Percentiles rank a stretch among this genome's conserved stretches.
Conservation (phyloP, 1,140 invertebrate genomes). For the Aphelinus atriplicis region DNA sequence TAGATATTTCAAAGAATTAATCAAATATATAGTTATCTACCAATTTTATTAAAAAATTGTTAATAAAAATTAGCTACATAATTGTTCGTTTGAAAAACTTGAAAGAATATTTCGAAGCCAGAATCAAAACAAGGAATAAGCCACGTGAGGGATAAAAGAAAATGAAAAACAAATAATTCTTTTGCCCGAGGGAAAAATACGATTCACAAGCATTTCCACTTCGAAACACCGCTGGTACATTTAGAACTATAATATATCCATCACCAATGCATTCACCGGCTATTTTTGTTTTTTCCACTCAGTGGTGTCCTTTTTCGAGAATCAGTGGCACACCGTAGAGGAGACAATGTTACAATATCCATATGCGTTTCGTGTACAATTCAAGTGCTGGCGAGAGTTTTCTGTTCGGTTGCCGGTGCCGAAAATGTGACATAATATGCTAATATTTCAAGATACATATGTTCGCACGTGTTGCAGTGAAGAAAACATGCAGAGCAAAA, state of each 20-base stretch:
- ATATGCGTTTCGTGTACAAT: constrained; percentile 4
- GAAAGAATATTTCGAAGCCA: constrained; percentile 7
- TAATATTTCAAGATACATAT: constrained; percentile 15
- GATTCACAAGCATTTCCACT: constrained; percentile 20
- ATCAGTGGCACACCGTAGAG: constrained; percentile 36
- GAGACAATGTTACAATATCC: constrained; percentile 46
- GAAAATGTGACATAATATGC: constrained; percentile 11
- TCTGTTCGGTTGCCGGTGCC: constrained; percentile 3
- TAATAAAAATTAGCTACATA: too few species aligned
- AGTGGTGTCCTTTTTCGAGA: neutral
- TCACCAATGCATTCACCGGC: constrained; percentile 50
- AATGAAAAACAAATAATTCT: constrained; percentile 4
- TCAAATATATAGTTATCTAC: too few species aligned
- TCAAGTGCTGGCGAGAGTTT: constrained; percentile 7
- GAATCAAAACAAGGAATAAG: neutral
- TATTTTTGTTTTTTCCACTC: neutral
- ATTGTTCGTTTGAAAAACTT: neutral
- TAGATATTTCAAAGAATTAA: too few species aligned
- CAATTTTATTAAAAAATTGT: too few species aligned
- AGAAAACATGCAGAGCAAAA: constrained; percentile 14
- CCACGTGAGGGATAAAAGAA: neutral
- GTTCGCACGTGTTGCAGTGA: neutral
- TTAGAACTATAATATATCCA: constrained; percentile 45
- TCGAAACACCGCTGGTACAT: constrained; percentile 23
- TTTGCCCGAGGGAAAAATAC: neutral